Conservation (phyloP, 2,797 vertebrate species). For the Holocentrus rufus region DNA sequence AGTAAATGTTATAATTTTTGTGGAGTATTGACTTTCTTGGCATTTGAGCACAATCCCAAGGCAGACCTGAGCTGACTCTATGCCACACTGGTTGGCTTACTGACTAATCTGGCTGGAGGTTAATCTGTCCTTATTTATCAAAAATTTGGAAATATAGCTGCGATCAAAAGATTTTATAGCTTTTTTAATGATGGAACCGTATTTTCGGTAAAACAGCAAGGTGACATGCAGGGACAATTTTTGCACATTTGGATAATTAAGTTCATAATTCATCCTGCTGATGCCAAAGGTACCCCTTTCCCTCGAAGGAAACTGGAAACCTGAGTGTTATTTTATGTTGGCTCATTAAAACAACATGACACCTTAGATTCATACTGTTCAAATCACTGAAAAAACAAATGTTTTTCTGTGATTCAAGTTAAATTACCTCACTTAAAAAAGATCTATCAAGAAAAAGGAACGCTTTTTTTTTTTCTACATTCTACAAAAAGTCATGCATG, state of each 20-base stretch:
- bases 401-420: too few relatives aligned
- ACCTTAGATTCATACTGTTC: too few relatives aligned
- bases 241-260: too few relatives aligned
- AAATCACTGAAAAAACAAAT: too few relatives aligned
- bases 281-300: too few relatives aligned
- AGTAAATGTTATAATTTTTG: conserved; percentile 4
- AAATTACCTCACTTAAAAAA: neutral
- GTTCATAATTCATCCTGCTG: too few relatives aligned
- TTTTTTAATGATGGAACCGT: too few relatives aligned
- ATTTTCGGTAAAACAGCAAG: too few relatives aligned
- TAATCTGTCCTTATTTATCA: neutral
- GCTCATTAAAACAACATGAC: too few relatives aligned
- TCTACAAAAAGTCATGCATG: conserved; percentile 72
- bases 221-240: too few relatives aligned
- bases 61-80: neutral
- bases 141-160: neutral
- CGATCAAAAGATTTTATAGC: neutral
- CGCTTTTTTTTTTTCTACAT: conserved; percentile 25
- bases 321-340: too few relatives aligned
- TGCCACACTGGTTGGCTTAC: neutral
- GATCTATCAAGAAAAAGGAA: neutral
- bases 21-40: conserved; percentile 2
- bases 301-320: neutral
- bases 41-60: neutral
- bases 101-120: neutral